Conservation (phyloP, 2,888 invertebrate genomes). For the Ormyrus rosae region DNA sequence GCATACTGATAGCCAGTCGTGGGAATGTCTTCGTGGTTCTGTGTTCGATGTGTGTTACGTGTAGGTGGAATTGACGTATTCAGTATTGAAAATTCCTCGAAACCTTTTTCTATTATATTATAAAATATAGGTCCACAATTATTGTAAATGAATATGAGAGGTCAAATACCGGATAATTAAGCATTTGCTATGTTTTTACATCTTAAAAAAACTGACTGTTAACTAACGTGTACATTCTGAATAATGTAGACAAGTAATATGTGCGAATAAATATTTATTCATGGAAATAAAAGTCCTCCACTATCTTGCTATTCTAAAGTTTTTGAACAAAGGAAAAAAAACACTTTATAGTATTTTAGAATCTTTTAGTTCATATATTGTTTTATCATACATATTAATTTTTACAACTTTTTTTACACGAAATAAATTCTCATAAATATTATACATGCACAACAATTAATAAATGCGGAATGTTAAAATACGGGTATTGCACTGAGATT, state of each 20-base stretch:
- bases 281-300: slow-evolving; percentile 59
- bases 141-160: slow-evolving; percentile 56
- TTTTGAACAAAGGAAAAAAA: slow-evolving; percentile 1
- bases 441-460: slow-evolving; percentile 37
- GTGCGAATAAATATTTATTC: slow-evolving; percentile 71
- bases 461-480: slow-evolving; percentile 46
- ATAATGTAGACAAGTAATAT: slow-evolving; percentile 69
- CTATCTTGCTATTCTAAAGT: slow-evolving; percentile 27
- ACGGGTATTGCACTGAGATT: slow-evolving; percentile 33
- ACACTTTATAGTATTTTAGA: slow-evolving; percentile 7
- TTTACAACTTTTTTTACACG: slow-evolving; percentile 50
- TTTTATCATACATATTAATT: slow-evolving; percentile 34
- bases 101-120: slow-evolving; percentile 55
- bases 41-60: slow-evolving; percentile 24
- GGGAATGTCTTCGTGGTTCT: slow-evolving; percentile 29
- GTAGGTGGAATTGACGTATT: slow-evolving; percentile 54
- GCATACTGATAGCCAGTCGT: slow-evolving; percentile 27
- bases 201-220: slow-evolving; percentile 61
- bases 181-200: slow-evolving; percentile 64
- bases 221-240: slow-evolving; percentile 64
- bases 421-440: slow-evolving; percentile 40
- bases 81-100: slow-evolving; percentile 56
- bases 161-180: slow-evolving; percentile 62
- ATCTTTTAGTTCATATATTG: slow-evolving; percentile 10
- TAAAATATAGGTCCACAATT: slow-evolving; percentile 56